Evolutionary conservation across 2,888 invertebrate species (phyloP).

Genomic region (Ellobium chinense): DNA sequence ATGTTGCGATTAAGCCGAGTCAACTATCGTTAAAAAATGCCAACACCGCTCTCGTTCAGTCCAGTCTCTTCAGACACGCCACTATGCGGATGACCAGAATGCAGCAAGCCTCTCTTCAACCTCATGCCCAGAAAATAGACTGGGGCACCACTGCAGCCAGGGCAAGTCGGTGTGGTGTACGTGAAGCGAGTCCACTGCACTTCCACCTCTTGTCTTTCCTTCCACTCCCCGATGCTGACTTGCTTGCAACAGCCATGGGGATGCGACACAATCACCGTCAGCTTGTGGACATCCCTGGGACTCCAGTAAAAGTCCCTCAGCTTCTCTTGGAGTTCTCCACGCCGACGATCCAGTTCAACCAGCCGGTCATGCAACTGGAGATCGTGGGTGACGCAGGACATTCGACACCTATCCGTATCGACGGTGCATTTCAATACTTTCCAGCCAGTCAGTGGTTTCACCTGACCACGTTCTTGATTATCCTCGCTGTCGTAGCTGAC

Average conservation of each 20-base stretch:
- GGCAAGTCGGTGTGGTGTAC: slow-evolving; percentile 9
- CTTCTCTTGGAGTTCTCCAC: not conserved
- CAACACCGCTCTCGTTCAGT: not conserved
- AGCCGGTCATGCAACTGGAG: not conserved
- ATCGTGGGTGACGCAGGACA: slow-evolving; percentile 11
- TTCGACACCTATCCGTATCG: not conserved
- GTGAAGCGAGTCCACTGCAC: not conserved
- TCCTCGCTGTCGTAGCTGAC: slow-evolving; percentile 6
- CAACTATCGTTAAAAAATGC: no score
- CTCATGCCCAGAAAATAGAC: not conserved
- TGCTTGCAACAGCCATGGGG: slow-evolving; percentile 13
- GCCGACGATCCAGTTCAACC: no score
- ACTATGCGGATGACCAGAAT: slow-evolving; percentile 3
- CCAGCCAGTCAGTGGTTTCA: not conserved
- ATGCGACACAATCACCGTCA: not conserved
- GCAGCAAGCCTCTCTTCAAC: not conserved
- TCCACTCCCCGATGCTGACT: slow-evolving; percentile 5
- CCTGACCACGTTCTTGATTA: not conserved
- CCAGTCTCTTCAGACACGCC: not conserved
- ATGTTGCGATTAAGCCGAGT: no score
- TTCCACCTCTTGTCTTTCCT: not conserved
- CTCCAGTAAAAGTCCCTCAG: not conserved
- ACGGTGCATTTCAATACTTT: not conserved
- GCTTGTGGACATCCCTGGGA: not conserved
- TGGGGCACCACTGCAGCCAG: slow-evolving; percentile 26